These are phyloP conservation scores for Agonopterix heracliana DNA, from an alignment of 2,888 invertebrate genomes.

Conservation along the genomic window DNA sequence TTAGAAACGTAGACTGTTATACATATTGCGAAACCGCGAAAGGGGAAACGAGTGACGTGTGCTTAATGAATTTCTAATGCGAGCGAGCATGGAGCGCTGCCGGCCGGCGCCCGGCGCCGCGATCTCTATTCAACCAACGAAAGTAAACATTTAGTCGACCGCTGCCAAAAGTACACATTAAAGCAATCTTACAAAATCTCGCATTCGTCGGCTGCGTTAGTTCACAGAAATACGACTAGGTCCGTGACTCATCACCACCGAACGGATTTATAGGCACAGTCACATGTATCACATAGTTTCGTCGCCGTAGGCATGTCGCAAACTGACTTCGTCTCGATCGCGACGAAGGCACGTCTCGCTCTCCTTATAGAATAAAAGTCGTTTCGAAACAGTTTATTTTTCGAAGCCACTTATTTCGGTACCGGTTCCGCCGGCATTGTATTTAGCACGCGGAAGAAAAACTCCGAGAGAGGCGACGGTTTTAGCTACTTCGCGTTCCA, in stretches of 20 bases:
- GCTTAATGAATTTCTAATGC: slow-evolving; percentile 11
- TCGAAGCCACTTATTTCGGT: slow-evolving; percentile 38
- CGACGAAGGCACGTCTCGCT: slow-evolving; percentile 32
- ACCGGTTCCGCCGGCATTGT: slow-evolving; percentile 29
- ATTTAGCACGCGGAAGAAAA: slow-evolving; percentile 29
- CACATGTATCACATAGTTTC: slow-evolving; percentile 38
- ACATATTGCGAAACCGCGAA: not conserved
- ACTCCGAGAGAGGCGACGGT: slow-evolving; percentile 11
- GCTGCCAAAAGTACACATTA: slow-evolving; percentile 32
- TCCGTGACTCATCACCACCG: slow-evolving; percentile 40
- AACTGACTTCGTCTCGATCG: slow-evolving; percentile 20
- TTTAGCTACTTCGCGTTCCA: slow-evolving; percentile 15
- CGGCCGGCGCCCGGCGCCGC: slow-evolving; percentile 28
- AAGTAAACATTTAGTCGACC: slow-evolving; percentile 33
- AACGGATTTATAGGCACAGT: slow-evolving; percentile 32
- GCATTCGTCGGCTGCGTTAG: slow-evolving; percentile 17
- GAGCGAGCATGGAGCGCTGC: slow-evolving; percentile 23
- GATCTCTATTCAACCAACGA: slow-evolving; percentile 12
- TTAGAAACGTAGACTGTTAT: slow-evolving; percentile 4
- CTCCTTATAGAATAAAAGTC: slow-evolving; percentile 31
- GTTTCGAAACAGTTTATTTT: slow-evolving; percentile 32
- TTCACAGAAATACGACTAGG: slow-evolving; percentile 33
- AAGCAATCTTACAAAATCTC: slow-evolving; percentile 21
- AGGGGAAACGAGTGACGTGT: not conserved
- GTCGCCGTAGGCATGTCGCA: slow-evolving; percentile 16